Evolutionary conservation across 2,797 vertebrate species (phyloP).

Genomic region (Acrossocheilus wenchowensis): DNA sequence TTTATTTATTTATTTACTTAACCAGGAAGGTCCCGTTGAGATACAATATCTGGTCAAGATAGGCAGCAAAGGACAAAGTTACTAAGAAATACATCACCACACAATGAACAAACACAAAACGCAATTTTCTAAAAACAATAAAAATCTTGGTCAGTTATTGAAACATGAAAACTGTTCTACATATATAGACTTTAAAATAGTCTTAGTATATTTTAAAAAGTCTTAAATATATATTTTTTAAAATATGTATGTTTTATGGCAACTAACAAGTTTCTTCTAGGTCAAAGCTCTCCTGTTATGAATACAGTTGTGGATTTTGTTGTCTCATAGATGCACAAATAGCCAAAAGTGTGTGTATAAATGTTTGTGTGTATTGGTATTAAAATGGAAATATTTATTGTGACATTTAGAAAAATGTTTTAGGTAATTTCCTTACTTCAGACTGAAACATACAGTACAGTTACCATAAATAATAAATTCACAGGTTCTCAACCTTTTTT

Average conservation of each 20-base stretch:
- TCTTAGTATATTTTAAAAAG: no score
- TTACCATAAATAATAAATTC: background rate
- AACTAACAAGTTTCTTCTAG: background rate
- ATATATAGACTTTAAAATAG: no score
- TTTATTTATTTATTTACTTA: background rate
- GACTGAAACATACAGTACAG: background rate
- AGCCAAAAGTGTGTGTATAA: background rate
- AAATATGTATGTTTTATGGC: background rate
- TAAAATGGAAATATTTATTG: background rate
- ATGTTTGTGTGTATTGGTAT: background rate
- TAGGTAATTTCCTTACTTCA: background rate
- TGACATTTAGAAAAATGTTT: background rate
- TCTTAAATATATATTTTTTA: no score
- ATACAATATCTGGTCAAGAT: no score
- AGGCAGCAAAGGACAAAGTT: no score
- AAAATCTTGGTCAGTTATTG: no score
- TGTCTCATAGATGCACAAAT: conserved; percentile 1
- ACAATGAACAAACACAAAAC: no score
- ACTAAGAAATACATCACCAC: no score
- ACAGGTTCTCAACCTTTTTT: conserved; percentile 21
- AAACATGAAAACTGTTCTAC: no score
- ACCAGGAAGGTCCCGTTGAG: no score
- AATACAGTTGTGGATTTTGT: background rate
- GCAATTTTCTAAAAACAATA: no score
- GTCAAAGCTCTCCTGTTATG: background rate